Base-by-base conservation (phyloP, 1,140 invertebrate species). In the Hylaeus volcanicus region DNA sequence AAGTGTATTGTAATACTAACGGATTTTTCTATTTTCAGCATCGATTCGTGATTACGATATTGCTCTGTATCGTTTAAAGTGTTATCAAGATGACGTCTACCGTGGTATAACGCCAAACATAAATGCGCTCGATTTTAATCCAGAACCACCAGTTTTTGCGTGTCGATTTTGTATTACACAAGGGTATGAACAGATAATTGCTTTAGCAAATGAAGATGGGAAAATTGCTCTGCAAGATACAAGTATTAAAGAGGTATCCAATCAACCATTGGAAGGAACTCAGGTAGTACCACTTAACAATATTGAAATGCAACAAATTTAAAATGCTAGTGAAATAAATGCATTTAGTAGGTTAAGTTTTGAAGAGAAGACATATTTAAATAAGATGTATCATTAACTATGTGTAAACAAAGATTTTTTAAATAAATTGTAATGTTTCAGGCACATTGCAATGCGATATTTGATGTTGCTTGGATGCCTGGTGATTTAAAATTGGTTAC, bases 381-480 rank as follows among this genome's bases (percentile, higher is more conserved):
- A 56, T 14, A 66, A 56, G 37, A 56, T 56, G 11, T 26, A 26
- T 45, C 56, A 26, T 45, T 69, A n/a, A 69, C 11, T 48, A 1
- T 3, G 3, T 26, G 5, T 12, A 64, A 6, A 39, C 2, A 55
- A 55, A 64, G 0, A 39, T 41, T 41, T 53, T 53, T 66, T 15
- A 5, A 39, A 11, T 9, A 51, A 51, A 51, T 8, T 9, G 9
- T 79, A 39, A 61, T 83, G 2, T 82, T 87, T 65, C 92, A 96
- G 89, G 97, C 96, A 63, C 98, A 98, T 91, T 94, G 94, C 83
- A 98, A 98, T 95, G 97, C 97, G 15, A 96, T 98, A 26, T 98
- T 98, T 92, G 98, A 98, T 92, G 87, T 98, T 63, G 95, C 96
- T 8, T 98, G 98, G 97, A 95, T 96, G 92, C 95, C 96, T 5